These are phyloP conservation scores for Halocynthia roretzi DNA, from an alignment of 23 tunicate species.

Conservation along the genomic window DNA sequence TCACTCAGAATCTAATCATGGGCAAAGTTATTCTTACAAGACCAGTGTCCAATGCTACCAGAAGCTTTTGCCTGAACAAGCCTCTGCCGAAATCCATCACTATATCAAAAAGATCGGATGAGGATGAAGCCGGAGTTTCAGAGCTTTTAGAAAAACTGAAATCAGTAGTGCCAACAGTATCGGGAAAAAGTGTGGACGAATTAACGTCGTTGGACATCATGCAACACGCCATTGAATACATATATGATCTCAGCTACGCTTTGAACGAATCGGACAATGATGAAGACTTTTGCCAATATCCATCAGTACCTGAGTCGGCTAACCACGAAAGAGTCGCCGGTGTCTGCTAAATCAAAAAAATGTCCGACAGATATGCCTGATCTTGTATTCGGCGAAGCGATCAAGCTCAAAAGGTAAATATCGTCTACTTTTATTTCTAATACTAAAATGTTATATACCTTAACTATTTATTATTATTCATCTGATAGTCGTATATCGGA, in stretches of 20 bases:
- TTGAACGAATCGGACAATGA: slow-evolving; percentile 24
- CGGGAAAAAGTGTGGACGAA: slow-evolving; percentile 4
- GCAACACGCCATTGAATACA: slow-evolving; percentile 72
- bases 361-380: too few relatives aligned
- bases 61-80: slow-evolving; percentile 7
- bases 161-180: slow-evolving; percentile 37
- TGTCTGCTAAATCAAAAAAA: neutral
- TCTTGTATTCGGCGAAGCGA: too few relatives aligned
- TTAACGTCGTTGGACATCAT: slow-evolving; percentile 60
- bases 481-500: too few relatives aligned
- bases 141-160: slow-evolving; percentile 37
- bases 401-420: too few relatives aligned
- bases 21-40: slow-evolving; percentile 20
- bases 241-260: slow-evolving; percentile 44
- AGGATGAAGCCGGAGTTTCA: slow-evolving; percentile 5
- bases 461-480: too few relatives aligned
- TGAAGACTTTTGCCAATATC: neutral
- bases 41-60: slow-evolving; percentile 7
- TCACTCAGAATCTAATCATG: slow-evolving; percentile 1
- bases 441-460: too few relatives aligned
- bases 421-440: too few relatives aligned
- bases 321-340: slow-evolving; percentile 1
- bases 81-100: slow-evolving; percentile 19
- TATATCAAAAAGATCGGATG: neutral
- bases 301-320: neutral